Percentiles rank a stretch among this genome's conserved stretches.
Conservation (phyloP, 2,888 invertebrate species). For the Chorisops tibialis region DNA sequence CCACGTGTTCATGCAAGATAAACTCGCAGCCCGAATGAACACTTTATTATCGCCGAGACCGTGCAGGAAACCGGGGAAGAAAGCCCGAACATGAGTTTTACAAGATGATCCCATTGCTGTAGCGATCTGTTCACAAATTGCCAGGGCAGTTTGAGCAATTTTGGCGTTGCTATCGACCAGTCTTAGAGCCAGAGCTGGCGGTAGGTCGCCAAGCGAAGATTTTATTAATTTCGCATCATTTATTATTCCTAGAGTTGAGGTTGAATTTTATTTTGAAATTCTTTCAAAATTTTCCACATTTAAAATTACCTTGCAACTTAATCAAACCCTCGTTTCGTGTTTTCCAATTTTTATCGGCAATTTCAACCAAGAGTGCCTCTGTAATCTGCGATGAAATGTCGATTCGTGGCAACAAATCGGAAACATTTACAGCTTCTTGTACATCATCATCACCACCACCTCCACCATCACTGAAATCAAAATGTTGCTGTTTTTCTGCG, state of each 20-base stretch:
- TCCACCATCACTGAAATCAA: conserved; percentile 15
- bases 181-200: conserved; percentile 72
- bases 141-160: conserved; percentile 78
- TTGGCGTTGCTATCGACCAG: conserved; percentile 90
- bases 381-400: conserved; percentile 83
- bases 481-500: too few species aligned
- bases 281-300: background rate
- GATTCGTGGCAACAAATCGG: conserved; percentile 71
- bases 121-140: conserved; percentile 78
- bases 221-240: conserved; percentile 76
- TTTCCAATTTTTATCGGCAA: conserved; percentile 93
- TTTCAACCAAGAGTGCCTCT: conserved; percentile 72
- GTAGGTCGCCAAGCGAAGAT: conserved; percentile 77
- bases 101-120: conserved; percentile 78
- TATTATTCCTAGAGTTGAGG: conserved; percentile 37
- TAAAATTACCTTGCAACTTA: conserved; percentile 44
- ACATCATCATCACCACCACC: conserved; percentile 52
- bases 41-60: conserved; percentile 71
- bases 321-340: conserved; percentile 56
- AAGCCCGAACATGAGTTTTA: conserved; percentile 72
- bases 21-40: conserved; percentile 75
- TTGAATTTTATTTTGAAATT: background rate
- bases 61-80: conserved; percentile 86
- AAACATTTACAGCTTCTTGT: conserved; percentile 55
- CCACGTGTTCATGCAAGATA: conserved; percentile 82